Percentiles rank a stretch among this genome's conserved stretches.
phyloP scores from a whole-genome alignment of 2,797 vertebrate species.

The Melanogrammus aeglefinus region DNA sequence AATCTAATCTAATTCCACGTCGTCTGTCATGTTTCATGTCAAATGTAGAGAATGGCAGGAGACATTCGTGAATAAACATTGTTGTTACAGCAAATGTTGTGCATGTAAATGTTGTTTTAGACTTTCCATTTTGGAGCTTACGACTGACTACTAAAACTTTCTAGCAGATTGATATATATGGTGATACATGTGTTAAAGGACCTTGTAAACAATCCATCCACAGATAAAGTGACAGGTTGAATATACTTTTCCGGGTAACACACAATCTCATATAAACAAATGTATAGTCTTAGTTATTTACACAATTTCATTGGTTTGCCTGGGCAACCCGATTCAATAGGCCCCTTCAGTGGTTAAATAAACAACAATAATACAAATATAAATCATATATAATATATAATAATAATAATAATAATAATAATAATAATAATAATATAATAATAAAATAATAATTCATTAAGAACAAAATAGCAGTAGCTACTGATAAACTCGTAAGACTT shows the following conservation, averaged over 20 bases:
- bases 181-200: constrained; percentile 54
- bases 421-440: background rate
- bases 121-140: constrained; percentile 54
- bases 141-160: constrained; percentile 33
- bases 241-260: constrained; percentile 57
- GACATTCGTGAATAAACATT: background rate
- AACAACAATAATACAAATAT: background rate
- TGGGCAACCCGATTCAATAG: background rate
- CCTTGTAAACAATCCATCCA: constrained; percentile 56
- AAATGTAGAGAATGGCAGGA: background rate
- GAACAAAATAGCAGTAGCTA: constrained; percentile 1
- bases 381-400: background rate
- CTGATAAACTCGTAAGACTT: background rate
- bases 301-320: constrained; percentile 27
- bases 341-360: background rate
- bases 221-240: constrained; percentile 73
- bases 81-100: background rate
- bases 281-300: constrained; percentile 43
- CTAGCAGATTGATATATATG: constrained; percentile 67
- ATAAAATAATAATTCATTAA: background rate
- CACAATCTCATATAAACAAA: constrained; percentile 60
- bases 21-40: background rate
- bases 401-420: background rate
- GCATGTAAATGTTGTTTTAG: constrained; percentile 6
- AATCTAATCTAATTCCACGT: background rate